phyloP scores from a whole-genome alignment of 2,797 vertebrate species.

The Rhinella marina region DNA sequence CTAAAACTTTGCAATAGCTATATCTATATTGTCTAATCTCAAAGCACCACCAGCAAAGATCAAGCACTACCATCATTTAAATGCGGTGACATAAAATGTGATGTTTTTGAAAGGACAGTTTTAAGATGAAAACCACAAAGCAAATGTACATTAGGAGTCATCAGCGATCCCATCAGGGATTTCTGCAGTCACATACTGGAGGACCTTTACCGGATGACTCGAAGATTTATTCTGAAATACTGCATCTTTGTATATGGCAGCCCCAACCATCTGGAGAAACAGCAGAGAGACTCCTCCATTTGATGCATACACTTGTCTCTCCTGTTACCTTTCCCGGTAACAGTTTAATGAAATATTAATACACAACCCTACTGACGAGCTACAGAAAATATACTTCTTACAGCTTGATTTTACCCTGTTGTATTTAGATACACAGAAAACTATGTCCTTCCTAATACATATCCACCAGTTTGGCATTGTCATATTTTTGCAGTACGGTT shows the following conservation, averaged over 20 bases:
- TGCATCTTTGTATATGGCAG: too few species aligned
- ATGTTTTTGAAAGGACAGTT: too few species aligned
- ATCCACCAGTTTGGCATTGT: conserved; percentile 9
- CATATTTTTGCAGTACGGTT: conserved; percentile 39
- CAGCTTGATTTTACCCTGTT: conserved; percentile 48
- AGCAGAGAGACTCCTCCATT: background rate
- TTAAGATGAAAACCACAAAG: too few species aligned
- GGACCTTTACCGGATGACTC: too few species aligned
- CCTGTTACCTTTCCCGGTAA: conserved; percentile 42
- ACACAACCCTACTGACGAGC: conserved; percentile 30
- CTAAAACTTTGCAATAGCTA: too few species aligned
- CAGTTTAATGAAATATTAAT: conserved; percentile 58
- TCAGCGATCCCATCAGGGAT: too few species aligned
- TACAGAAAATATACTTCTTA: conserved; percentile 56
- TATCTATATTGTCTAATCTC: too few species aligned
- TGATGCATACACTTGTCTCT: conserved; percentile 1
- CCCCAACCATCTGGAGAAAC: background rate
- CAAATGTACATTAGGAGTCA: too few species aligned
- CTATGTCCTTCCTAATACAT: conserved; percentile 28
- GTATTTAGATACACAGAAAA: conserved; percentile 41
- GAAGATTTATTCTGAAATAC: background rate
- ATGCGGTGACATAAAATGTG: too few species aligned
- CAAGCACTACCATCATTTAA: too few species aligned
- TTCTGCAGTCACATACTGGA: too few species aligned
- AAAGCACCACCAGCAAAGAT: too few species aligned